phyloP scores from a whole-genome alignment of 2,888 invertebrate species.

The Frankliniella intonsa region DNA sequence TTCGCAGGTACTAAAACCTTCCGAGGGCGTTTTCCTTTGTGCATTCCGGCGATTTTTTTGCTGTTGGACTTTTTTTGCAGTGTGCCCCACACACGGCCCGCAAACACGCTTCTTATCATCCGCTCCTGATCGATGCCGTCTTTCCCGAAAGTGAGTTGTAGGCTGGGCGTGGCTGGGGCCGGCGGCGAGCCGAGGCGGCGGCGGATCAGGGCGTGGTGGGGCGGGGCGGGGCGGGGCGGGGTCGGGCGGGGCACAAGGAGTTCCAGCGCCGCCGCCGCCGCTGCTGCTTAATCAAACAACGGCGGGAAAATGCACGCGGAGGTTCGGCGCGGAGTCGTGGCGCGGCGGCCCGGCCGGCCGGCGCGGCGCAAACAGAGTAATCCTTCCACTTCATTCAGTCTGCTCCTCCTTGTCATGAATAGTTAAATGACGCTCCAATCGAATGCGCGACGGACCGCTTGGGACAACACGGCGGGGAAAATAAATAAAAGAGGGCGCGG shows the following conservation, averaged over 20 bases:
- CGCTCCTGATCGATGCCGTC: not conserved
- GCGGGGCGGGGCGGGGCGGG: not conserved
- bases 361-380: not conserved
- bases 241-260: too few species aligned
- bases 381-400: conserved; percentile 11
- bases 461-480: not conserved
- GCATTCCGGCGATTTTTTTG: too few species aligned
- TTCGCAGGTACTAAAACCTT: too few species aligned
- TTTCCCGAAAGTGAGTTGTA: not conserved
- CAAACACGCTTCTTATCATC: not conserved
- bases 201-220: not conserved
- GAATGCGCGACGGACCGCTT: not conserved
- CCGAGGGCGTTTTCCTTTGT: too few species aligned
- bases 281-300: not conserved
- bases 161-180: not conserved
- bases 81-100: not conserved
- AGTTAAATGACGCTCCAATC: conserved; percentile 3
- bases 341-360: not conserved
- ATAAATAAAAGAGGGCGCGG: not conserved
- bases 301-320: too few species aligned
- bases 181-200: too few species aligned
- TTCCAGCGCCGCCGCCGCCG: not conserved
- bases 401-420: not conserved
- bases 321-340: not conserved
- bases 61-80: not conserved